A percentile compares a stretch with the other conserved stretches of the same genome.
phyloP scores from a whole-genome alignment of 2,888 invertebrate species.

The Drosophila anomalipes region DNA sequence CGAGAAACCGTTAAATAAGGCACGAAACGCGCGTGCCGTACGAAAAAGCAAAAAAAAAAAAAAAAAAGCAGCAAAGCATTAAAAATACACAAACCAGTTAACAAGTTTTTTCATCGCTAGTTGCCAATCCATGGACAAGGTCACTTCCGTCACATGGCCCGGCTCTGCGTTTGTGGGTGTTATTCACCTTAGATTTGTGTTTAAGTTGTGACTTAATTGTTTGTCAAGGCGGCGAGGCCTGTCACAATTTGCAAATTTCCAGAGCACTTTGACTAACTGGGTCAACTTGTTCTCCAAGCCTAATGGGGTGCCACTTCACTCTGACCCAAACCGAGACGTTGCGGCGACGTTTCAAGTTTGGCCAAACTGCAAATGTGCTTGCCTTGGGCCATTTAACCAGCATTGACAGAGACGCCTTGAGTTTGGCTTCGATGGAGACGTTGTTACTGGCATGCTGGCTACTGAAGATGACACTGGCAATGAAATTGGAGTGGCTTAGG shows the following conservation, averaged over 20 bases:
- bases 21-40: conserved; percentile 38
- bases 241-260: conserved; percentile 58
- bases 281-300: conserved; percentile 60
- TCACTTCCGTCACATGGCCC: conserved; percentile 72
- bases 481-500: conserved; percentile 44
- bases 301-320: conserved; percentile 46
- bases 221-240: conserved; percentile 68
- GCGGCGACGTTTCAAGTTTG: conserved; percentile 56
- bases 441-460: conserved; percentile 1
- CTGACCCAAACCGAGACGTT: conserved; percentile 51
- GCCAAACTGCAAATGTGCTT: conserved; percentile 51
- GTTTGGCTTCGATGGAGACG: conserved; percentile 23
- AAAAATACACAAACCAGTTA: conserved; percentile 46
- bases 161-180: conserved; percentile 65
- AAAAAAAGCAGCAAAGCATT: background rate
- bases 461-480: conserved; percentile 54
- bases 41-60: conserved; percentile 30
- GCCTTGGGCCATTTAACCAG: conserved; percentile 64
- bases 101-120: conserved; percentile 23
- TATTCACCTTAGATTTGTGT: conserved; percentile 65
- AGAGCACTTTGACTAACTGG: conserved; percentile 53
- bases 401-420: conserved; percentile 54
- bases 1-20: conserved; percentile 45
- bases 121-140: conserved; percentile 72
- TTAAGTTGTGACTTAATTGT: conserved; percentile 64